Evolutionary conservation across 2,888 invertebrate genomes (phyloP).

Genomic region (Heliconius erato): DNA sequence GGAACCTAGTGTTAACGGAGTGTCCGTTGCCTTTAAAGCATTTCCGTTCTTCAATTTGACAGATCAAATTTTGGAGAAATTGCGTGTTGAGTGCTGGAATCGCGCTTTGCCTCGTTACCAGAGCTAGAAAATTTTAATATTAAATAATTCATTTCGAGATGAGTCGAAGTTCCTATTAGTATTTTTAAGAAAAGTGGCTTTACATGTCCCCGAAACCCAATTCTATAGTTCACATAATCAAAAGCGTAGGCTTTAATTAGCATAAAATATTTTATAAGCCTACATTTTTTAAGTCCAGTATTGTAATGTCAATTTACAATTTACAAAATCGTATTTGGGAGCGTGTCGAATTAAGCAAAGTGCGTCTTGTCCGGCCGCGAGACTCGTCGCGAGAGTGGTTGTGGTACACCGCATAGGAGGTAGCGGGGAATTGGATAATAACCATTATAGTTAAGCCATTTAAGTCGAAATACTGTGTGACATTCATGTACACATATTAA

Average conservation of each 20-base stretch:
- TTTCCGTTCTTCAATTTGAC: neutral
- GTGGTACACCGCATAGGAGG: slow-evolving; percentile 50
- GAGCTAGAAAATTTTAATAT: neutral
- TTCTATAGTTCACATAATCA: neutral
- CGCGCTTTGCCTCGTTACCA: neutral
- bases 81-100: neutral
- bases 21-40: neutral
- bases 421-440: slow-evolving; percentile 51
- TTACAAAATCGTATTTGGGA: slow-evolving; percentile 59
- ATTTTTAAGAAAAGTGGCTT: neutral
- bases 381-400: slow-evolving; percentile 61
- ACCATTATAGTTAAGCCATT: neutral
- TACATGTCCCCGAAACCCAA: neutral
- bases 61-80: neutral
- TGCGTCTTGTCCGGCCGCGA: slow-evolving; percentile 75
- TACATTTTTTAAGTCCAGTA: neutral
- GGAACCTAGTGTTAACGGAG: neutral
- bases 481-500: neutral
- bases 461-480: neutral
- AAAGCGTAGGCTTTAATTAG: neutral
- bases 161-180: too few species aligned
- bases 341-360: slow-evolving; percentile 75
- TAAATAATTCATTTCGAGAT: neutral
- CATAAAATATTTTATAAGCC: neutral
- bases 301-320: slow-evolving; percentile 33